Base-by-base conservation (phyloP, 2,888 invertebrate species). In the Caenorhabditis doughertyi region DNA sequence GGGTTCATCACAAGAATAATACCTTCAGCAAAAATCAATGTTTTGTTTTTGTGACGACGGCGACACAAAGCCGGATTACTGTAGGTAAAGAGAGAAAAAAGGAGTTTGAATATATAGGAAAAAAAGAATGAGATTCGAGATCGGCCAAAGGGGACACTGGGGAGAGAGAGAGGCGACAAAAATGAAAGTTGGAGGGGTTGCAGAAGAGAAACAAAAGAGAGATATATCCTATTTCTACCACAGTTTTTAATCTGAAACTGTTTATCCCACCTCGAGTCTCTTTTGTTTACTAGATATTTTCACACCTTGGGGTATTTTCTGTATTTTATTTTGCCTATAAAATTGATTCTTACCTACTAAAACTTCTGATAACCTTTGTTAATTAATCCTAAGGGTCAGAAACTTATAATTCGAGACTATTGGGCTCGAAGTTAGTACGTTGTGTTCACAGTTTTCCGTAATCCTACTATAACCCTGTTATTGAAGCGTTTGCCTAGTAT, bases 51-150 rank as follows among this genome's bases (percentile, higher is more conserved):
- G 29, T 39, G 51, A 7, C 55, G 39, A 16, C 51, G 29, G 18
- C 58, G 25, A 39, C 77, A 58, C 77, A 77, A 77, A 77, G 77
- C 77, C 77, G 77, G 77, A 77, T 77, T 77, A 77, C 77, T 77
- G 77, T 77, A 77, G 68, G 55, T 16, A 44, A 56, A 29, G 18
- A 56, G 18, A 51, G 32, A 68, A 27, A 53, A 32, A 35, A 60
- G 21, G 25, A 67, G 39, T 65, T 65, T 29, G 47, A 16, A 35
- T 29, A 55, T 29, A 29, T 42, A n/a, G 27, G 18, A 47, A 44
- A 32, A 44, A 29, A 44, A 39, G 35, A 35, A 5, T 18, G 39
- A 56, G 58, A 60, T 58, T 65, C 73, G 65, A 74, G 73, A 74
- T 64, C 64, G 53, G n/a, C 18, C 32, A 16, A 39, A 27, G 3